Evolutionary conservation across 2,888 invertebrate genomes (phyloP).

Genomic region (Xestobium rufovillosum): DNA sequence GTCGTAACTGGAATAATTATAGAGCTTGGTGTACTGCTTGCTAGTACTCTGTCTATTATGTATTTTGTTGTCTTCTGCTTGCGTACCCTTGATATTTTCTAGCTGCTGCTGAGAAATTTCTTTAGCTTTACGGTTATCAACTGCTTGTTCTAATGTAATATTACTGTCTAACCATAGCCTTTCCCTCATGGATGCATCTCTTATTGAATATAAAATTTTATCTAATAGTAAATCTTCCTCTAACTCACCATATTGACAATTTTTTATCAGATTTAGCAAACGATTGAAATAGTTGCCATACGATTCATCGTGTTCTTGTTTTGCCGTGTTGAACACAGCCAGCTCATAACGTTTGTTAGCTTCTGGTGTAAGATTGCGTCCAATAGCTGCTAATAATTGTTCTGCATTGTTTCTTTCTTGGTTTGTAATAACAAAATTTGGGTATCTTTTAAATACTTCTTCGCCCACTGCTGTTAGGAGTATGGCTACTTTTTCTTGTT

Average conservation of each 20-base stretch:
- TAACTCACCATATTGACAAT: constrained; percentile 3
- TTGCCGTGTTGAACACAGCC: constrained; percentile 3
- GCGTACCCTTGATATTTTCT: no score
- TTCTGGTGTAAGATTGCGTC: constrained; percentile 1
- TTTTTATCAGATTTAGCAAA: neutral
- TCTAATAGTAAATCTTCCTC: constrained; percentile 4
- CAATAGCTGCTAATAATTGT: neutral
- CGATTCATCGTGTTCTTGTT: neutral
- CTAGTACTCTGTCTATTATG: no score
- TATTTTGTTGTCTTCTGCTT: no score
- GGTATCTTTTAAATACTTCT: constrained; percentile 1
- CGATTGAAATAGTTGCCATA: constrained; percentile 1
- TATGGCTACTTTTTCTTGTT: neutral
- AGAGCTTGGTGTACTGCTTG: no score
- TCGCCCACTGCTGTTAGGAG: constrained; percentile 1
- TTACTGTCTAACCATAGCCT: no score
- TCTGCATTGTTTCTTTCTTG: neutral
- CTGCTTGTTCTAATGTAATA: no score
- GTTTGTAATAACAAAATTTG: neutral
- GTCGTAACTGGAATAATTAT: no score
- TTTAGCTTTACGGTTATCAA: no score
- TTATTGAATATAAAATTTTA: constrained; percentile 1
- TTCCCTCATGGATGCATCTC: no score
- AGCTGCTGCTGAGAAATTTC: no score
- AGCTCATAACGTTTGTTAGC: neutral